Base-by-base conservation (phyloP, 2,888 invertebrate genomes). In the Pterostichus madidus region DNA sequence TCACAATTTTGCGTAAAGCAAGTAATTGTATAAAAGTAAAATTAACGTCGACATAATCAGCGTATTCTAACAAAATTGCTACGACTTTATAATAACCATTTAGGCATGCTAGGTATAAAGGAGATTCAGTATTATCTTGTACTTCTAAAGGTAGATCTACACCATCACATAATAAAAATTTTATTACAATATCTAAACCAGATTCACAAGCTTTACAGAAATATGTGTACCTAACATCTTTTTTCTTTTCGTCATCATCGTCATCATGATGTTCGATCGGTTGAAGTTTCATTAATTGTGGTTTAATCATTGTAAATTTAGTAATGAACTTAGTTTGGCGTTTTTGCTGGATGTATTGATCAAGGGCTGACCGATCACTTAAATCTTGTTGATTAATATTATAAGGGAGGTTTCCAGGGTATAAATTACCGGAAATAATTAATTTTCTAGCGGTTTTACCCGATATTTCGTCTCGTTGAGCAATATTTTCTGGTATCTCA, bases 1-100 rank as follows among this genome's bases (percentile, higher is more conserved):
- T 35, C 39, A 10, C 15, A 6, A 77, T 53, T 77, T 31, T 56
- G 8, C 81, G 59, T 17, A 81, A 44, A 11, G 81, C 75, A 1
- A 81, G 44, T 11, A 81, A n/a, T 46, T 75, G 81, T 10, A 81
- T 61, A 44, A 81, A 81, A n/a, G 81, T 81, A 44, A 44, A 75
- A 49, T 49, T 81, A 5, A 81, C 46, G 13, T 59, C 75, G 10
- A 46, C 7, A 13, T 17, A 17, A 61, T 53, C 56, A 8, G 75
- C 49, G 15, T 61, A 81, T 7, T 75, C 44, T 31, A 81, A 68
- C 15, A 81, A 59, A 39, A 75, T 81, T 32, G 49, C n/a, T 32
- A 81, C 59, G 7, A 81, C 61, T 75, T 59, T 75, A 11, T 73
- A 75, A 13, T 81, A 61, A 5, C 81, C 81, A 11, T 75, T 81